Conservation (phyloP, 2,888 invertebrate genomes). For the Phyllotreta striolata region DNA sequence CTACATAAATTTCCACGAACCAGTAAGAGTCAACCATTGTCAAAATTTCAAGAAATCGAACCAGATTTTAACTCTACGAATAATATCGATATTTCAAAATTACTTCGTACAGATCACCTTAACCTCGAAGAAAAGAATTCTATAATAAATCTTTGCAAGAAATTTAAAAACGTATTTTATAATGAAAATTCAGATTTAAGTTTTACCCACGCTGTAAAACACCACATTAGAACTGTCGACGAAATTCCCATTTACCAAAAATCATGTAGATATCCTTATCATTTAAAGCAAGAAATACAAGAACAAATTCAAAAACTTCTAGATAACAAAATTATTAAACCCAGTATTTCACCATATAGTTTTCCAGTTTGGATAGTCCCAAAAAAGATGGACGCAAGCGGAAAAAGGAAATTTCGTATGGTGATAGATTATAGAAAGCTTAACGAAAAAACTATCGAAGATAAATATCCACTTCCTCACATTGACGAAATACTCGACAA, state of each 20-base stretch:
- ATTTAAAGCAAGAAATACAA: constrained; percentile 21
- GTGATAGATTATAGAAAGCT: constrained; percentile 9
- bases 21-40: no score
- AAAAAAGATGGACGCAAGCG: constrained; percentile 30
- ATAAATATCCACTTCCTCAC: constrained; percentile 13
- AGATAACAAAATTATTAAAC: constrained; percentile 26
- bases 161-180: constrained; percentile 28
- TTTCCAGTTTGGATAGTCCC: constrained; percentile 7
- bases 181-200: constrained; percentile 14
- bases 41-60: no score
- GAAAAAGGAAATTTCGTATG: constrained; percentile 18
- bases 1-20: no score
- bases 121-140: constrained; percentile 18
- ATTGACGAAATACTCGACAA: constrained; percentile 24
- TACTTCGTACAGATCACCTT: not conserved
- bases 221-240: constrained; percentile 26
- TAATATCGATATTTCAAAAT: no score
- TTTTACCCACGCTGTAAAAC: constrained; percentile 28
- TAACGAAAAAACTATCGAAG: constrained; percentile 8
- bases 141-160: constrained; percentile 12
- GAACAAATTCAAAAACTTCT: constrained; percentile 24
- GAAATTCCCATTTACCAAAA: constrained; percentile 24
- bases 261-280: constrained; percentile 16
- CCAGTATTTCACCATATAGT: constrained; percentile 26
- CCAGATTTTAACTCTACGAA: no score